Evolutionary conservation across 2,888 invertebrate species (phyloP).

Genomic region (Allacma fusca): DNA sequence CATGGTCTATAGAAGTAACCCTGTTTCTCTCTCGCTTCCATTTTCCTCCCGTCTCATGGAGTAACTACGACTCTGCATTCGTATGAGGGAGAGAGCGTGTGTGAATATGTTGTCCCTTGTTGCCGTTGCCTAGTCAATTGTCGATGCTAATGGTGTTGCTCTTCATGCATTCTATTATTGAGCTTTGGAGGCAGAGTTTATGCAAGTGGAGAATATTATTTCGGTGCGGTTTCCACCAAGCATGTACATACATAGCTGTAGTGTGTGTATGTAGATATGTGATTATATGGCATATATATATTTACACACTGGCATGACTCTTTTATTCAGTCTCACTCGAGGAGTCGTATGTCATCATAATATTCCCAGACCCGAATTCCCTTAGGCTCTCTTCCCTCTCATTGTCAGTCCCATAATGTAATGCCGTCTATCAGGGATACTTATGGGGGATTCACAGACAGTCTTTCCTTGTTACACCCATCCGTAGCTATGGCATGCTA

Average conservation of each 20-base stretch:
- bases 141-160: conserved; percentile 14
- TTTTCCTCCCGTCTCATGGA: neutral
- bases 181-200: conserved; percentile 13
- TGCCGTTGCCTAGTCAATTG: neutral
- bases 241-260: too few relatives aligned
- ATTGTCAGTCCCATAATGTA: too few relatives aligned
- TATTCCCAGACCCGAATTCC: conserved; percentile 29
- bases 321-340: conserved; percentile 16
- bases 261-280: too few relatives aligned
- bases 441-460: too few relatives aligned
- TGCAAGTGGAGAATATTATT: conserved; percentile 30
- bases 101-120: neutral
- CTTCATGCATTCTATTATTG: conserved; percentile 28
- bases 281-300: neutral
- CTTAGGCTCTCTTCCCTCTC: conserved; percentile 24
- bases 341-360: conserved; percentile 31
- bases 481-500: neutral
- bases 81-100: neutral
- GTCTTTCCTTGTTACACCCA: neutral
- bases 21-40: neutral
- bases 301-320: neutral
- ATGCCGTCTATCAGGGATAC: too few relatives aligned
- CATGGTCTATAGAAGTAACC: conserved; percentile 1
- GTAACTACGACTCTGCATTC: neutral
- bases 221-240: conserved; percentile 10